phyloP scores from a whole-genome alignment of 2,113 vertebrate species.

The Tupaia chinensis region DNA sequence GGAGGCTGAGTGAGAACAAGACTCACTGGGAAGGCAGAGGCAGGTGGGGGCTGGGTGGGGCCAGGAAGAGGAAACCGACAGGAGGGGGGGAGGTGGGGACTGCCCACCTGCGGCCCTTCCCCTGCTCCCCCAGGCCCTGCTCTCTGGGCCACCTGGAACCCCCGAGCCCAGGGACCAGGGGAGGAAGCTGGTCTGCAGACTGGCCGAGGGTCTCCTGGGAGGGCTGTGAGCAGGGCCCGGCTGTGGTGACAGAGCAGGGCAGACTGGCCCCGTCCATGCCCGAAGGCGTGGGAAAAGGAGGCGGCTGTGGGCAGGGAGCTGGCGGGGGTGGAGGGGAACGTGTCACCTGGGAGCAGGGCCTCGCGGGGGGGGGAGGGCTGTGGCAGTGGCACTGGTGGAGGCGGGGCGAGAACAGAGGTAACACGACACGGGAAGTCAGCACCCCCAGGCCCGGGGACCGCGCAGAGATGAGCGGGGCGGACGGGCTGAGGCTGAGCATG shows the following conservation, averaged over 20 bases:
- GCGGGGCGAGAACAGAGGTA: no score
- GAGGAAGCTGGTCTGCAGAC: background rate
- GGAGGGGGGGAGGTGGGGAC: background rate
- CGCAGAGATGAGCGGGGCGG: background rate
- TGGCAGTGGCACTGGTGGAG: background rate
- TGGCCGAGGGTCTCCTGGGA: background rate
- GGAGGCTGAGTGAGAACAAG: background rate
- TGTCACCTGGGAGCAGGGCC: background rate
- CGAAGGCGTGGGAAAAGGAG: background rate
- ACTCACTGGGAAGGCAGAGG: background rate
- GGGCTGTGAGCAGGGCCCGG: no score
- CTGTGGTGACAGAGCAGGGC: background rate
- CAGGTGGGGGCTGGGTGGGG: no score
- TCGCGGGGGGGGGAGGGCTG: background rate
- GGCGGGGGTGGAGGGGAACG: background rate
- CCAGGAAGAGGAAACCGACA: background rate
- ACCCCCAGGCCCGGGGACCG: background rate
- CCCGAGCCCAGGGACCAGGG: background rate
- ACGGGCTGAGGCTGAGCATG: background rate
- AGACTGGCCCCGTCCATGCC: no score
- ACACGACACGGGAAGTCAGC: no score
- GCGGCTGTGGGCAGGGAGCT: background rate
- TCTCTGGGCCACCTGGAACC: background rate
- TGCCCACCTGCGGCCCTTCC: no score
- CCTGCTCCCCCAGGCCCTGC: background rate